Conservation (phyloP, 2,888 invertebrate species). For the Choristoneura rosaceana region DNA sequence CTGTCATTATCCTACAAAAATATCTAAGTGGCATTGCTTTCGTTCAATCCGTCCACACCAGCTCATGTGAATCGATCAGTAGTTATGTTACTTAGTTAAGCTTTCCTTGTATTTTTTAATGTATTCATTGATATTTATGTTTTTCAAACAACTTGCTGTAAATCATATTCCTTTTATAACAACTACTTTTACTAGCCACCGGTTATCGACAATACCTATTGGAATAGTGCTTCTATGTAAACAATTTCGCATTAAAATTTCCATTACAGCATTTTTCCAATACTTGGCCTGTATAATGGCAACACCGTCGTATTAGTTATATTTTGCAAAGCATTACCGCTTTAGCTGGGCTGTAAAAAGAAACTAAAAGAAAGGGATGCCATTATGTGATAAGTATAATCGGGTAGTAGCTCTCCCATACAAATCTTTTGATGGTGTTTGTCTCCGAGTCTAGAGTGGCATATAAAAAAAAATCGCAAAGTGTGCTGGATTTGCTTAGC, state of each 20-base stretch:
- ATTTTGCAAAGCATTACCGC: constrained; percentile 3
- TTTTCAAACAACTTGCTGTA: too few relatives aligned
- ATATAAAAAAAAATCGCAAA: too few relatives aligned
- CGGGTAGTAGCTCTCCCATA: not conserved
- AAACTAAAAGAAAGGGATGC: constrained; percentile 6
- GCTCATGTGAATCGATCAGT: too few relatives aligned
- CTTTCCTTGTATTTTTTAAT: too few relatives aligned
- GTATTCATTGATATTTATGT: too few relatives aligned
- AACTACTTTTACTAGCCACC: not conserved
- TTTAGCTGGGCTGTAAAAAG: constrained; percentile 1
- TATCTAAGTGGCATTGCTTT: too few relatives aligned
- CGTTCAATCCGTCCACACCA: too few relatives aligned
- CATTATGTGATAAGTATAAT: not conserved
- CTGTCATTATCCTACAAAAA: too few relatives aligned
- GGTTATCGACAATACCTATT: constrained; percentile 9
- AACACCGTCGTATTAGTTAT: constrained; percentile 14
- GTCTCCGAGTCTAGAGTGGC: too few relatives aligned
- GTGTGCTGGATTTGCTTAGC: too few relatives aligned
- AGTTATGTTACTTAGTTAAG: too few relatives aligned
- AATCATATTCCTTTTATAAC: too few relatives aligned
- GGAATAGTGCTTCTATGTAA: constrained; percentile 9
- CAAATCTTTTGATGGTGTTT: not conserved
- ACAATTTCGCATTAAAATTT: constrained; percentile 14
- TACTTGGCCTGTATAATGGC: constrained; percentile 9
- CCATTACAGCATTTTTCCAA: constrained; percentile 24